Evolutionary conservation across 2,888 invertebrate species (phyloP).

Genomic region (Heliothis peltigera): DNA sequence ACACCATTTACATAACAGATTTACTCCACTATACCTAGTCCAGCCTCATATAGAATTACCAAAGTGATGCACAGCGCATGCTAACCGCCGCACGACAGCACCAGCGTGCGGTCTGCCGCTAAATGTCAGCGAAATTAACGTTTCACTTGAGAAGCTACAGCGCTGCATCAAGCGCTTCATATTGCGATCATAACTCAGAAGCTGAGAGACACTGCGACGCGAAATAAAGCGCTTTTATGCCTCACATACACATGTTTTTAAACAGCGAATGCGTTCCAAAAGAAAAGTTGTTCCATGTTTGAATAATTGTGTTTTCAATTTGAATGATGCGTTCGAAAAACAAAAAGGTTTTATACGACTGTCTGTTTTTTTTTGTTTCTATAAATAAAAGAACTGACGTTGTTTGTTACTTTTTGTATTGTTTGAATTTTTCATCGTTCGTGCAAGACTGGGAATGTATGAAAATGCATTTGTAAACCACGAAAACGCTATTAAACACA

Average conservation of each 20-base stretch:
- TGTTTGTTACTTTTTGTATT: not conserved
- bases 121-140: constrained; percentile 66
- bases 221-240: constrained; percentile 31
- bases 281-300: constrained; percentile 43
- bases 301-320: constrained; percentile 38
- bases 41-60: constrained; percentile 39
- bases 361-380: not conserved
- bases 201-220: constrained; percentile 11
- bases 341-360: constrained; percentile 10
- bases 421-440: not conserved
- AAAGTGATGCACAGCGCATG: constrained; percentile 39
- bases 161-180: constrained; percentile 53
- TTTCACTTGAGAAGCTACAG: constrained; percentile 53
- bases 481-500: constrained; percentile 1
- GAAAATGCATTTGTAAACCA: not conserved
- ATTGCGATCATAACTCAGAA: constrained; percentile 35
- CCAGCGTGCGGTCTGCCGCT: constrained; percentile 59
- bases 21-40: constrained; percentile 6
- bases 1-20: constrained; percentile 13
- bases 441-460: not conserved
- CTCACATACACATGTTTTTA: not conserved
- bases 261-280: constrained; percentile 35
- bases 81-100: constrained; percentile 57
- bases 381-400: constrained; percentile 3
- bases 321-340: constrained; percentile 40